Conservation (phyloP, 2,888 invertebrate species). For the Oligia latruncula region DNA sequence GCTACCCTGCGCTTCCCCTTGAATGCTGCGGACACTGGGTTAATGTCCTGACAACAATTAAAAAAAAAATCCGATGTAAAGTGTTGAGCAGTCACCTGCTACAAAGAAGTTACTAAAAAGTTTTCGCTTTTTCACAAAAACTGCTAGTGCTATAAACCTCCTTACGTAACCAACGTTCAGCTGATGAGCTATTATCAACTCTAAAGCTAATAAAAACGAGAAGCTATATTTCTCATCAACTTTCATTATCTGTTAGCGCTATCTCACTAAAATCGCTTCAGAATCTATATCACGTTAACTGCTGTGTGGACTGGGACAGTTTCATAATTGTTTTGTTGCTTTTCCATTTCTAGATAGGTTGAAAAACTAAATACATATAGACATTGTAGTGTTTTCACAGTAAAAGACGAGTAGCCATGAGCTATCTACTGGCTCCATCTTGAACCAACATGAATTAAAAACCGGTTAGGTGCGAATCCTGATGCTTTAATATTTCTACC, state of each 20-base stretch:
- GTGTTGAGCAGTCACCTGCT: background rate
- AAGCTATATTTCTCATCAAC: constrained; percentile 24
- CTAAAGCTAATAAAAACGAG: constrained; percentile 24
- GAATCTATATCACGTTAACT: constrained; percentile 1
- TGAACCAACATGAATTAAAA: background rate
- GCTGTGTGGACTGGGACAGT: background rate
- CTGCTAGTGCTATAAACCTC: background rate
- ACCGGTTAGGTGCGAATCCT: background rate
- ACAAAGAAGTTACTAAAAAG: background rate
- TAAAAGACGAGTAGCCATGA: background rate
- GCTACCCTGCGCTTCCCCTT: too few relatives aligned
- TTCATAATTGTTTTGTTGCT: background rate
- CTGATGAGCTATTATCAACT: constrained; percentile 16
- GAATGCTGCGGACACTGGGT: background rate
- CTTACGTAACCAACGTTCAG: constrained; percentile 5
- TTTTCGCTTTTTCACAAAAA: background rate
- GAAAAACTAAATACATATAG: background rate
- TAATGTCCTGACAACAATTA: too few relatives aligned
- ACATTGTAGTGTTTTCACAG: background rate
- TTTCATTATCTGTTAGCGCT: constrained; percentile 12
- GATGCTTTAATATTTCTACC: too few relatives aligned
- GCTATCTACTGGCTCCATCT: background rate
- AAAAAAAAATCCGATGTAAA: background rate
- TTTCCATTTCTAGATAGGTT: background rate
- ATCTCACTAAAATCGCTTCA: background rate